These are phyloP conservation scores for Petrolisthes cinctipes DNA, from an alignment of 2,888 invertebrate species.

Conservation along the genomic window DNA sequence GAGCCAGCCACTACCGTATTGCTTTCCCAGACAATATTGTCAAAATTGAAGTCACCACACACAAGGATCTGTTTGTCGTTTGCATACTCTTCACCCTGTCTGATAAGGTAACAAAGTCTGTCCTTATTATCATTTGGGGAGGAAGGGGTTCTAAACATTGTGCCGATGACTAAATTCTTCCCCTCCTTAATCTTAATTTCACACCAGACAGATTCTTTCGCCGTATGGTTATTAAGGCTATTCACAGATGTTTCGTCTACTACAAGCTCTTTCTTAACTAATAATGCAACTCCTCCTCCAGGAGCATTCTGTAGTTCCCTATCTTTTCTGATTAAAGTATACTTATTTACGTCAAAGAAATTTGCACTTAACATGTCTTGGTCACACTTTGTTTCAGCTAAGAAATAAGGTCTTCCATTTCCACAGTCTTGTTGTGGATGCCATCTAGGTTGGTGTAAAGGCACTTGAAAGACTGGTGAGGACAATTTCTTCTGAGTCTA, in stretches of 20 bases:
- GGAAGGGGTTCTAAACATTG: conserved; percentile 31
- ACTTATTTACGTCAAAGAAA: conserved; percentile 4
- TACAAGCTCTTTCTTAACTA: conserved; percentile 7
- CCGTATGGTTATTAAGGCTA: conserved; percentile 18
- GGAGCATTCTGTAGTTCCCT: conserved; percentile 21
- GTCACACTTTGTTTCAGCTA: conserved; percentile 14
- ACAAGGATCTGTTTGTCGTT: conserved; percentile 15
- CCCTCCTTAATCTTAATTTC: conserved; percentile 17
- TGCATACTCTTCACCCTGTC: conserved; percentile 20
- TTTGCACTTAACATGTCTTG: background rate
- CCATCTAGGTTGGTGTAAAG: conserved; percentile 14
- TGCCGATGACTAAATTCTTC: background rate
- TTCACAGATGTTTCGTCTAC: conserved; percentile 12
- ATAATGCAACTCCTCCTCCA: conserved; percentile 39
- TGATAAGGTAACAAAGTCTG: conserved; percentile 25
- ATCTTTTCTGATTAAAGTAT: conserved; percentile 37
- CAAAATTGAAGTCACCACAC: conserved; percentile 43
- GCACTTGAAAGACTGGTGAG: background rate
- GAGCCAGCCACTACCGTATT: conserved; percentile 31
- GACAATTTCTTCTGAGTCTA: no score
- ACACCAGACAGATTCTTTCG: conserved; percentile 37
- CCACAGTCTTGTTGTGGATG: conserved; percentile 11
- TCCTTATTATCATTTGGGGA: conserved; percentile 27
- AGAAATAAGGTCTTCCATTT: conserved; percentile 10
- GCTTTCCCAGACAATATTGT: conserved; percentile 39